Evolutionary conservation across 2,888 invertebrate genomes (phyloP).

Genomic region (Hirudinaria manillensis): DNA sequence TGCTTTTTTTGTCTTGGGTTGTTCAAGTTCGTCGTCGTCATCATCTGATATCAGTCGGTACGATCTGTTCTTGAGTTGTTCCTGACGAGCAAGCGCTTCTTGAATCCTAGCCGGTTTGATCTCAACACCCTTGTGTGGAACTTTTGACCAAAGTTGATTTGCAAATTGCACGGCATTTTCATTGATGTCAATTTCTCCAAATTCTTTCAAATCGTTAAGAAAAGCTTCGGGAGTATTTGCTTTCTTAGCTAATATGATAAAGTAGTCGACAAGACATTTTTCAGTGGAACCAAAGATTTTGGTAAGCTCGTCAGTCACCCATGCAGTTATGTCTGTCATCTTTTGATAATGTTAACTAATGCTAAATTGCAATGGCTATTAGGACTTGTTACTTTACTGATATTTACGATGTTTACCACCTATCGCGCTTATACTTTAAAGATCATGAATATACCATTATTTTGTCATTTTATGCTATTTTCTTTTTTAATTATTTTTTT

Average conservation of each 20-base stretch:
- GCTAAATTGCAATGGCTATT: too few species aligned
- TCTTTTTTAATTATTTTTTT: too few species aligned
- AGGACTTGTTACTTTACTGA: too few species aligned
- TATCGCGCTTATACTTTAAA: too few species aligned
- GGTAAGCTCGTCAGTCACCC: slow-evolving; percentile 10
- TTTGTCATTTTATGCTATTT: too few species aligned
- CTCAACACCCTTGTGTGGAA: slow-evolving; percentile 46
- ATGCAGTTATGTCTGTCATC: background rate
- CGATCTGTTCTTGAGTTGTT: slow-evolving; percentile 53
- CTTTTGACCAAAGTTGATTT: slow-evolving; percentile 53
- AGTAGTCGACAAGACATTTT: slow-evolving; percentile 56
- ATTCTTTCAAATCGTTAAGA: slow-evolving; percentile 52
- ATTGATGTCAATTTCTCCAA: slow-evolving; percentile 55
- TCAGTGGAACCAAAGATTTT: slow-evolving; percentile 58
- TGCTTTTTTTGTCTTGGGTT: slow-evolving; percentile 12
- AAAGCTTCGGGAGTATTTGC: slow-evolving; percentile 51
- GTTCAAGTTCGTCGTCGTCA: slow-evolving; percentile 51
- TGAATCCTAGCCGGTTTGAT: slow-evolving; percentile 44
- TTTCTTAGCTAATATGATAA: slow-evolving; percentile 57
- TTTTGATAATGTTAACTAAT: too few species aligned
- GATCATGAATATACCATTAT: too few species aligned
- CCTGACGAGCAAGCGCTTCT: slow-evolving; percentile 47
- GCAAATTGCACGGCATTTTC: slow-evolving; percentile 54
- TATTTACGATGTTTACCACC: too few species aligned
- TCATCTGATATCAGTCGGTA: slow-evolving; percentile 54